phyloP scores from a whole-genome alignment of 1,140 invertebrate species.

The Atta colombica region DNA sequence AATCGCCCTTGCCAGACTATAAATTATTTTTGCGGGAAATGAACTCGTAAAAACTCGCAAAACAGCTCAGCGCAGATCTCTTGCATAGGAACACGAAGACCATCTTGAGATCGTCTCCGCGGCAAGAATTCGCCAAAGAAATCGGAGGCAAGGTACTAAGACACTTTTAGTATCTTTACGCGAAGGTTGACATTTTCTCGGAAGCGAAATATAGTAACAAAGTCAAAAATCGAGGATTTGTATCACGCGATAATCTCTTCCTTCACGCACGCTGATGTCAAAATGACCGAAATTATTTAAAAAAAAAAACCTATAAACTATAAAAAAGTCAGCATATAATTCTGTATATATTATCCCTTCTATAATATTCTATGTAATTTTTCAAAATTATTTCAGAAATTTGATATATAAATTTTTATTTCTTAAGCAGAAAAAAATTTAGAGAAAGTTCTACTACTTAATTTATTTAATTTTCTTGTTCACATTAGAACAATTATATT shows the following conservation, averaged over 20 bases:
- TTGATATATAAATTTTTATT: background rate
- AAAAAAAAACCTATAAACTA: background rate
- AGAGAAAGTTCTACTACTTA: background rate
- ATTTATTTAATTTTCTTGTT: background rate
- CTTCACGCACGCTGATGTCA: background rate
- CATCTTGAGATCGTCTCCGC: slow-evolving; percentile 56
- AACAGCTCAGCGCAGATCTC: slow-evolving; percentile 49
- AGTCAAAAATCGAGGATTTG: slow-evolving; percentile 14
- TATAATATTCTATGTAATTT: background rate
- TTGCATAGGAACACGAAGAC: slow-evolving; percentile 58
- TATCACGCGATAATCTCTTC: slow-evolving; percentile 7
- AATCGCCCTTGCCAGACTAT: slow-evolving; percentile 54
- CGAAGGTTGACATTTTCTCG: slow-evolving; percentile 80
- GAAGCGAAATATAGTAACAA: slow-evolving; percentile 66
- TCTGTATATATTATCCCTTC: background rate
- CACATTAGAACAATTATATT: background rate
- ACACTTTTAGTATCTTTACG: slow-evolving; percentile 78
- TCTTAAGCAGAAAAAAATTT: background rate
- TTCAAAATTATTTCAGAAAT: background rate
- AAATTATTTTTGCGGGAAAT: slow-evolving; percentile 68
- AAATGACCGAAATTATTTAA: background rate
- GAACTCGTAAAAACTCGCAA: slow-evolving; percentile 73
- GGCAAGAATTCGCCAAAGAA: slow-evolving; percentile 79
- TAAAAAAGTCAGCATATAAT: too few species aligned
- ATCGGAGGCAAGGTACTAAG: slow-evolving; percentile 73